Conservation (phyloP, 2,888 invertebrate species). For the Netelia melanura region DNA sequence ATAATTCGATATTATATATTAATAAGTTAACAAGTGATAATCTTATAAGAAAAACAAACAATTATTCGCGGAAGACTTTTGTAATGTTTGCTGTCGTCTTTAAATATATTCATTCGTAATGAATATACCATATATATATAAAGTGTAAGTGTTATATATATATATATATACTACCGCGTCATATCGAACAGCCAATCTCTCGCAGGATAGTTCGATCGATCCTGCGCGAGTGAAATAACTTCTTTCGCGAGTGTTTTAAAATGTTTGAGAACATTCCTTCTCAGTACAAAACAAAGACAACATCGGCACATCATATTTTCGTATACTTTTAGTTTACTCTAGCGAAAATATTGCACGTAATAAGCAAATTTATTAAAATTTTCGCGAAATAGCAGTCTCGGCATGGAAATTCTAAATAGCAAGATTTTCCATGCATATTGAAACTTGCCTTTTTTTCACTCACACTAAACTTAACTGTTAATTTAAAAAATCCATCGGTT, state of each 20-base stretch:
- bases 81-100: slow-evolving; percentile 79
- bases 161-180: slow-evolving; percentile 22
- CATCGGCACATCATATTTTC: background rate
- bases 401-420: background rate
- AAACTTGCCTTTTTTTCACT: background rate
- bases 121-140: slow-evolving; percentile 38
- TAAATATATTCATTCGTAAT: slow-evolving; percentile 46
- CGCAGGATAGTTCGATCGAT: slow-evolving; percentile 43
- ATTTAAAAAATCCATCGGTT: background rate
- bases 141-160: slow-evolving; percentile 15
- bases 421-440: background rate
- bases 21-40: slow-evolving; percentile 59
- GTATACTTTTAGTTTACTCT: background rate
- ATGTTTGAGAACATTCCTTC: background rate
- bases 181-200: slow-evolving; percentile 48
- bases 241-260: slow-evolving; percentile 30
- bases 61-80: slow-evolving; percentile 78
- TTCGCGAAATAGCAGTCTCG: background rate
- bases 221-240: slow-evolving; percentile 27
- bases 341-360: background rate
- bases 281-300: background rate
- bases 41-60: slow-evolving; percentile 55
- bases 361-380: background rate
- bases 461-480: no score
- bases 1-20: slow-evolving; percentile 41